A percentile compares a stretch with the other conserved stretches of the same genome.
Evolutionary conservation across 64 coral and sea anemone species (phyloP).

Genomic region (Anthopleura sola): DNA sequence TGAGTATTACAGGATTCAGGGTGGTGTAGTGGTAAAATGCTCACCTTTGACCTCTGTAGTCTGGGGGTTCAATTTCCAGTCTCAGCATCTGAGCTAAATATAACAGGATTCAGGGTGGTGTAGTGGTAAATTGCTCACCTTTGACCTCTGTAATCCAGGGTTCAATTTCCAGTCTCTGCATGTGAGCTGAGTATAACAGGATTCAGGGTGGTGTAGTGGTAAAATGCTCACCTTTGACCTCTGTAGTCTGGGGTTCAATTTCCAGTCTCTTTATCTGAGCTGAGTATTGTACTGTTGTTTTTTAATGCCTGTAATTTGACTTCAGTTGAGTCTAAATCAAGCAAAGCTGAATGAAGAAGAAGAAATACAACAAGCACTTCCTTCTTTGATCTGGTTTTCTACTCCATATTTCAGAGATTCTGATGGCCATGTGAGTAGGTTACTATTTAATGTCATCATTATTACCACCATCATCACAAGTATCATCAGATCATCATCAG

Average conservation of each 20-base stretch:
- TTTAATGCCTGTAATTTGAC: neutral
- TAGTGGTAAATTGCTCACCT: no score
- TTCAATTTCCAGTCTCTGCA: neutral
- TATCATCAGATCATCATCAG: no score
- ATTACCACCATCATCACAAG: neutral
- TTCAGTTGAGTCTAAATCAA: neutral
- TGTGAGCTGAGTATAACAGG: no score
- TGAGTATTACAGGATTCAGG: neutral
- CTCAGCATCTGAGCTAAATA: no score
- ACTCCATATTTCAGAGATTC: constrained; percentile 82
- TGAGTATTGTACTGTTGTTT: no score
- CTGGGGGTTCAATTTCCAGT: neutral
- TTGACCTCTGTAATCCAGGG: no score
- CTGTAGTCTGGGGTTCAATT: no score
- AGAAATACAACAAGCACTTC: constrained; percentile 29
- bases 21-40: neutral
- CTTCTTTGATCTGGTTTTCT: constrained; percentile 54
- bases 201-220: no score
- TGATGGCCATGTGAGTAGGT: constrained; percentile 41
- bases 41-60: neutral
- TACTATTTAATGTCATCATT: neutral
- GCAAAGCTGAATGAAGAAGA: constrained; percentile 12
- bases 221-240: no score
- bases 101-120: no score
- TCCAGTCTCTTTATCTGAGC: no score